Evolutionary conservation across 2,797 vertebrate genomes (phyloP).

Genomic region (Sylvia borin): DNA sequence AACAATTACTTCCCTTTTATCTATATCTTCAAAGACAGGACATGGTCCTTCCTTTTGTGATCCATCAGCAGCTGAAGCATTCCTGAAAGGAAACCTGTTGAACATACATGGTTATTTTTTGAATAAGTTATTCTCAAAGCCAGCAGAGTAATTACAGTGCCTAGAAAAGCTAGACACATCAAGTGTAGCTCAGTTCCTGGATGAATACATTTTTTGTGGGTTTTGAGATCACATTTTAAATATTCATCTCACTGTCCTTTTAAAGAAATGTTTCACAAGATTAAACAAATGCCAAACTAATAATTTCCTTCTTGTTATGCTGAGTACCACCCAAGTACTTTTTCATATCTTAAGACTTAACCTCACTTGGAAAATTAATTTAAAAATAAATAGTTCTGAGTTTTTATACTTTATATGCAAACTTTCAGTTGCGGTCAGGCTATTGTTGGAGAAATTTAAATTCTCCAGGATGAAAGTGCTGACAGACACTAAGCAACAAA

Average conservation of each 20-base stretch:
- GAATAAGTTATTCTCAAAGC: background rate
- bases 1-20: conserved; percentile 18
- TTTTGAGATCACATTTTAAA: background rate
- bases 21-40: background rate
- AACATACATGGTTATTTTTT: background rate
- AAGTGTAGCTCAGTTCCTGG: background rate
- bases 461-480: conserved; percentile 16
- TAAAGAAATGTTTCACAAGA: conserved; percentile 21
- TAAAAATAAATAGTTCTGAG: background rate
- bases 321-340: background rate
- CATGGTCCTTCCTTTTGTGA: background rate
- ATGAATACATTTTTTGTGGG: background rate
- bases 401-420: background rate
- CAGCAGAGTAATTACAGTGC: background rate
- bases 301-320: background rate
- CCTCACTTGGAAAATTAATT: conserved; percentile 5
- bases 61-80: background rate
- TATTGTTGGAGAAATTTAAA: background rate
- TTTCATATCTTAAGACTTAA: conserved; percentile 1
- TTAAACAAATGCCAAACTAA: background rate
- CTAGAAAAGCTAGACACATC: background rate
- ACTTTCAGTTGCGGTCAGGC: background rate
- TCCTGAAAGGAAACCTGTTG: conserved; percentile 11
- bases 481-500: conserved; percentile 35
- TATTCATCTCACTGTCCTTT: background rate